phyloP scores from a whole-genome alignment of 2,888 invertebrate genomes.

The Cantharis lateralis region DNA sequence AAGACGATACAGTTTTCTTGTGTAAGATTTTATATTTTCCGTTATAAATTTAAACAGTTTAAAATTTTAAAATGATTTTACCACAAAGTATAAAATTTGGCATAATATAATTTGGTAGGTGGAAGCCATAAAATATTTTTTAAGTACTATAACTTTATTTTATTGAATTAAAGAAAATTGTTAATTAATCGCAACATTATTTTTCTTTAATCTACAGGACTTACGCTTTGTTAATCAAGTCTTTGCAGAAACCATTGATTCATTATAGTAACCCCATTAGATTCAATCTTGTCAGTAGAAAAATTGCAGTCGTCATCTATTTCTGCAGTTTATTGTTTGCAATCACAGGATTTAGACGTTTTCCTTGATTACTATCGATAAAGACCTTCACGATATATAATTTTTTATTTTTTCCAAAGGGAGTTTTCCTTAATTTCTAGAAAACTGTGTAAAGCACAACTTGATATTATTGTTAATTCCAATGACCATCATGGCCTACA shows the following conservation, averaged over 20 bases:
- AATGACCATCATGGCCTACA: conserved; percentile 23
- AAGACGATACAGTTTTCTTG: background rate
- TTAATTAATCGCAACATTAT: background rate
- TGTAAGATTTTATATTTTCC: background rate
- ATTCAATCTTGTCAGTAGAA: background rate
- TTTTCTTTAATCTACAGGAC: background rate
- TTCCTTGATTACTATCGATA: background rate
- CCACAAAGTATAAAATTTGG: background rate
- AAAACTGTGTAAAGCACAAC: background rate
- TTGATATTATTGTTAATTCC: background rate
- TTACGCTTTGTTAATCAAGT: background rate
- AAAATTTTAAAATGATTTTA: background rate
- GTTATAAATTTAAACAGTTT: background rate
- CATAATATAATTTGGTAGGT: background rate
- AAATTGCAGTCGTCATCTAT: background rate
- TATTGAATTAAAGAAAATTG: background rate
- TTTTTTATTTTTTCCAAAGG: background rate
- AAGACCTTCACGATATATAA: background rate
- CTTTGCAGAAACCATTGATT: background rate
- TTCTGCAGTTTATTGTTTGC: background rate
- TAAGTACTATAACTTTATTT: background rate
- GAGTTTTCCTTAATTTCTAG: background rate
- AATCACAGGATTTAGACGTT: background rate
- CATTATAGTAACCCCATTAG: background rate
- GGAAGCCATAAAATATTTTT: background rate